Conservation (phyloP, 2,797 vertebrate species). For the Propithecus perrieri region DNA sequence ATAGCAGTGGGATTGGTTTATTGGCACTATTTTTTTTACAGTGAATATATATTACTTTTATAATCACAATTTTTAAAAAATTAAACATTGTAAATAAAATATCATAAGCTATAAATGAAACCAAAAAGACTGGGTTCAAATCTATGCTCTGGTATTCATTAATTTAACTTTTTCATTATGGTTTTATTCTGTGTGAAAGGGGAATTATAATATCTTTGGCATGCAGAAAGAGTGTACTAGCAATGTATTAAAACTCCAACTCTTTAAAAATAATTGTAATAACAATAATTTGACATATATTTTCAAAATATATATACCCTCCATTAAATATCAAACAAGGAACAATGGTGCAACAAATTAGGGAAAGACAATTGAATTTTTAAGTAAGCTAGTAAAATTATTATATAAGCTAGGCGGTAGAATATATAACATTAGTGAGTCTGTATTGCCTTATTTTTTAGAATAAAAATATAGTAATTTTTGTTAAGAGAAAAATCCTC, state of each 20-base stretch:
- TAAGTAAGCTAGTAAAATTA: neutral
- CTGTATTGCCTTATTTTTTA: neutral
- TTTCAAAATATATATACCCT: neutral
- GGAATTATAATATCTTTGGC: neutral
- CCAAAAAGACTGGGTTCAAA: neutral
- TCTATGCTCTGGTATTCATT: neutral
- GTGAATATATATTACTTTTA: neutral
- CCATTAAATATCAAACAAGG: neutral
- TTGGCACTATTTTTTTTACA: neutral
- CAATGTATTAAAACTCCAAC: neutral
- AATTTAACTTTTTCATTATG: neutral
- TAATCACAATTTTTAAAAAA: slow-evolving; percentile 15
- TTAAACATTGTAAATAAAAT: neutral
- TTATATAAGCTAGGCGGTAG: neutral
- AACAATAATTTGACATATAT: neutral
- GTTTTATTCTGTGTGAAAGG: neutral
- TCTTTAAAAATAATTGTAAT: slow-evolving; percentile 1
- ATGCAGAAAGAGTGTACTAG: neutral
- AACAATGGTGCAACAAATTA: neutral
- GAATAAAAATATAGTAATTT: neutral
- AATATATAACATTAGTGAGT: neutral
- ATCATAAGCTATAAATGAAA: neutral
- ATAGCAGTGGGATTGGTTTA: neutral
- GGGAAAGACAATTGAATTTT: neutral
- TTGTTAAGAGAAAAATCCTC: neutral